Base-by-base conservation (phyloP, 2,888 invertebrate genomes). In the Tenthredo mesomela region DNA sequence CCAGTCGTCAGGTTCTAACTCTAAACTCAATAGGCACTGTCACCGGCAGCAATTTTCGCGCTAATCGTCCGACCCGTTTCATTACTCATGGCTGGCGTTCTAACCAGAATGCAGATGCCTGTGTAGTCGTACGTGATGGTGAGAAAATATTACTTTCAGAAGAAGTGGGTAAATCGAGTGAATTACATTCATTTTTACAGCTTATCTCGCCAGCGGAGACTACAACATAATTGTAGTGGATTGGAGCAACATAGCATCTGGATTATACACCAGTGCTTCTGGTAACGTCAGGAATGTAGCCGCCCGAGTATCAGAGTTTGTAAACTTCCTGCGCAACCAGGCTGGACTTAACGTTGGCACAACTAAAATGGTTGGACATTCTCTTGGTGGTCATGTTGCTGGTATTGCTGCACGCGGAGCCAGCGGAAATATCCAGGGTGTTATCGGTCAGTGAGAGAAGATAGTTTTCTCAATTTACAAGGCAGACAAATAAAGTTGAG, bases 201-300 rank as follows among this genome's bases (percentile, higher is more conserved):
- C 92, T 73, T 91, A 93, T 70, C 88, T 94, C 0, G 67, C 54
- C 1, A 89, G 89, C 6, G 92, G 90, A 9, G 91, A 94, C 84
- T 93, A 93, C 0, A 94, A 94, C 88, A 80, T 94, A 0, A 85
- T 94, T 25, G 93, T 94, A 2, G 91, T 94, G 0, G 94, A 94
- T 90, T 94, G 94, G 94, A 94, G 93, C 80, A 94, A 91, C 0
- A 87, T 91, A 0, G 93, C 93, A 12, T 88, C 92, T 0, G 21
- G 80, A 15, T 88, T 92, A 87, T 94, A 94, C 90, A 87, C 92
- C 10, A 84, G 92, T 67, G 94, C 94, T n/a, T 91, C 94, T 71
- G 90, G 92, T 58, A 92, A 93, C 87, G 90, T 94, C 1, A 92
- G 93, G 0, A 85, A n/a, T 0, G 87, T 89, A 5, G 89, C 87